Percentiles rank a stretch among this genome's conserved stretches.
Evolutionary conservation across 2,113 vertebrate genomes (phyloP).

Genomic region (Sinocyclocheilus anophthalmus): DNA sequence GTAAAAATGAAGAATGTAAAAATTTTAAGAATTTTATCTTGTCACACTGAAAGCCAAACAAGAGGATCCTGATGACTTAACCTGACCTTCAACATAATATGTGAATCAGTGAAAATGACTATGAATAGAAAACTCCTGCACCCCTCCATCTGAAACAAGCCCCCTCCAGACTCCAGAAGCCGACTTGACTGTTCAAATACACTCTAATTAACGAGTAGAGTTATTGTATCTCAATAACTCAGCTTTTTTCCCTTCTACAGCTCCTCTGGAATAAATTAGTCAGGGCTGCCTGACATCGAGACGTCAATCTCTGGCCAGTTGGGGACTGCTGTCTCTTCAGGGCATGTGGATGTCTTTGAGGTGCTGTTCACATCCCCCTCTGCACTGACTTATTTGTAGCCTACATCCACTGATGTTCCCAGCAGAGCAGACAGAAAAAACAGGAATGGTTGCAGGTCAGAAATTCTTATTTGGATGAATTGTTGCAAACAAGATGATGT

Average conservation of each 20-base stretch:
- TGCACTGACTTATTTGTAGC: constrained; percentile 55
- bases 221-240: constrained; percentile 49
- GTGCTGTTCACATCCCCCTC: constrained; percentile 40
- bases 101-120: not conserved
- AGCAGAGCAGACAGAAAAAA: constrained; percentile 35
- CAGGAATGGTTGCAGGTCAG: not conserved
- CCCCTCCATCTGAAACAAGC: not conserved
- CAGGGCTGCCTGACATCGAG: constrained; percentile 19
- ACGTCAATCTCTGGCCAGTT: constrained; percentile 37
- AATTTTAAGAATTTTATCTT: not conserved
- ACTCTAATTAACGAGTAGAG: constrained; percentile 50
- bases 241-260: constrained; percentile 26
- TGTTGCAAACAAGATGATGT: not conserved
- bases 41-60: not conserved
- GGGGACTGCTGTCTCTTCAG: constrained; percentile 20
- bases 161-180: not conserved
- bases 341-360: constrained; percentile 35
- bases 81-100: not conserved
- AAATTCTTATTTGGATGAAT: not conserved
- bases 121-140: not conserved
- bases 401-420: constrained; percentile 34
- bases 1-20: not conserved
- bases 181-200: constrained; percentile 46
- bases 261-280: constrained; percentile 50
- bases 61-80: not conserved